Evolutionary conservation across 2,113 vertebrate genomes (phyloP), one percentile per base, ranked within the genome.

Genomic region (Macrotus californicus): DNA sequence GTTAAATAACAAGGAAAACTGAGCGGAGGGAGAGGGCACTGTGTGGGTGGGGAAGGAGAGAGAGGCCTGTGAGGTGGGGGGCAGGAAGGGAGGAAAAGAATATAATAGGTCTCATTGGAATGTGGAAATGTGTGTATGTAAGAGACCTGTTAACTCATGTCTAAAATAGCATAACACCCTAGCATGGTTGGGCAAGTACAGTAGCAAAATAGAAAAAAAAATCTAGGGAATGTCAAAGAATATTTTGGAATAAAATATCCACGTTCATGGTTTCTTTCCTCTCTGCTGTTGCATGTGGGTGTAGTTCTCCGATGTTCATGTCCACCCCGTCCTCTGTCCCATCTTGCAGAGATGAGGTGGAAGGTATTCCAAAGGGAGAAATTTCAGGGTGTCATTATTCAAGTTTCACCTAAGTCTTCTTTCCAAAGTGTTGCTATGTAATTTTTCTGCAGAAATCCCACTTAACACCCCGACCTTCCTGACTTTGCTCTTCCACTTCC

Each of bases 101-200:
- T 94, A 82, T 95, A 96, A 94, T 96, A 94, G 94, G 94, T 87
- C 79, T 95, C 93, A n/a, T 3, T 89, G 91, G 95, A 97, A 96
- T 97, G 96, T 97, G 93, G 96, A 96, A 96, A 96, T 96, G 52
- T 94, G 86, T 96, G 93, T 91, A 87, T 92, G 87, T 76, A 81
- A 93, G 84, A 94, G 87, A 93, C 97, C 93, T 96, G 97, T 97
- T 97, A 96, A 96, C 94, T 97, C 96, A 91, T 96, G 97, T 97
- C 97, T 95, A 79, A 96, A 95, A 95, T 75, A 96, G 88, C 94
- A 80, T 91, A 93, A 96, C 83, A 96, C 84, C 73, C 80, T 81
- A 94, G 89, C 94, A 73, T 81, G 95, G 95, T 82, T 95, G 83
- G 94, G 89, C 96, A 96, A 95, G 93, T 96, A 92, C 41, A 93